Conservation (phyloP, 2,113 vertebrate genomes). For the Puntigrus tetrazona region DNA sequence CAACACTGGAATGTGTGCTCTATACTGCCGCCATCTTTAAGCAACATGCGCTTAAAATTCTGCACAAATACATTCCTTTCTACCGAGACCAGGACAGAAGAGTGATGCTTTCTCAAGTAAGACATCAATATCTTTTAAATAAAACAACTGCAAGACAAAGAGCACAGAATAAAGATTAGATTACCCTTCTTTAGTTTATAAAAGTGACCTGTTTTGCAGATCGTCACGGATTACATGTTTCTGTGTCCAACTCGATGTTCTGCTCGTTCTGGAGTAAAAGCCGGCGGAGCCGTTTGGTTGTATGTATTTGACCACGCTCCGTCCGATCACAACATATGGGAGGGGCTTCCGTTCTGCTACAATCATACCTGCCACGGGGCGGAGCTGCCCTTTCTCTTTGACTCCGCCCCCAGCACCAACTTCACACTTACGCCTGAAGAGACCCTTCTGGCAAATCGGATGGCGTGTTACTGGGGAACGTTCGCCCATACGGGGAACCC, state of each 20-base stretch:
- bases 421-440: constrained; percentile 67
- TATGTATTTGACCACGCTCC: constrained; percentile 75
- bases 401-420: constrained; percentile 71
- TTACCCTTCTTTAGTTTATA: neutral
- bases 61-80: constrained; percentile 74
- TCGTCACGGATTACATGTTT: constrained; percentile 77
- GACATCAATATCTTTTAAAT: neutral
- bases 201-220: constrained; percentile 58
- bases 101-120: constrained; percentile 76
- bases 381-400: constrained; percentile 76
- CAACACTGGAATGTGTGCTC: constrained; percentile 65
- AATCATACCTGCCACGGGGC: constrained; percentile 74
- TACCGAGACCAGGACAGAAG: constrained; percentile 68
- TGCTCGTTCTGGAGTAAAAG: constrained; percentile 52
- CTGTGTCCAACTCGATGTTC: constrained; percentile 72
- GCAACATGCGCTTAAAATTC: constrained; percentile 71
- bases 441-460: constrained; percentile 71
- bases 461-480: constrained; percentile 77
- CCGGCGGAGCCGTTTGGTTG: constrained; percentile 67
- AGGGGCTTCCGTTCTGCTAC: constrained; percentile 71
- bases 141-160: neutral
- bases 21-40: constrained; percentile 77
- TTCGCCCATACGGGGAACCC: constrained; percentile 74
- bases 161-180: neutral
- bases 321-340: constrained; percentile 70